Evolutionary conservation across 2,888 invertebrate species (phyloP).

Genomic region (Platycnemis pennipes): DNA sequence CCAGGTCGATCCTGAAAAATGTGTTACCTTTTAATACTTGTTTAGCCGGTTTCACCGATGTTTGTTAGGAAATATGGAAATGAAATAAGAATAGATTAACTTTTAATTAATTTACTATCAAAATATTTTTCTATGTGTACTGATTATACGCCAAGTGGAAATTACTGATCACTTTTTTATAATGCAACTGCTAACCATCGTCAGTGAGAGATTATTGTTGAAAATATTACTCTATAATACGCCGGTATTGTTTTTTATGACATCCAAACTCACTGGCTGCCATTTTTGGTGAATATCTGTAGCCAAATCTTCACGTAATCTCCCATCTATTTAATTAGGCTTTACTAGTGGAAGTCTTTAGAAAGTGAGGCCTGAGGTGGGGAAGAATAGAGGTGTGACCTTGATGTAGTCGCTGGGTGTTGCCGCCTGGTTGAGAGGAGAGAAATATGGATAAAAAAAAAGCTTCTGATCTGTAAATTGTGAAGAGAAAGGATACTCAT

Average conservation of each 20-base stretch:
- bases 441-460: too few relatives aligned
- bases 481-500: too few relatives aligned
- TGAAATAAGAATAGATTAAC: too few relatives aligned
- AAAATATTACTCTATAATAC: neutral
- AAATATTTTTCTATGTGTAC: too few relatives aligned
- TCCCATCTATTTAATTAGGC: neutral
- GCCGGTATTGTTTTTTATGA: neutral
- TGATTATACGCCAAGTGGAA: too few relatives aligned
- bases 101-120: too few relatives aligned
- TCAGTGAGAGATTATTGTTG: neutral
- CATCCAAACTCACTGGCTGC: constrained; percentile 14
- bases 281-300: constrained; percentile 56
- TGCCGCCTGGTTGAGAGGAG: neutral
- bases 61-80: too few relatives aligned
- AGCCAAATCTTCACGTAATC: constrained; percentile 52
- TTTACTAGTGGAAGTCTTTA: neutral
- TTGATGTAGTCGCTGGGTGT: neutral
- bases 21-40: too few relatives aligned
- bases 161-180: too few relatives aligned
- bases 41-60: too few relatives aligned
- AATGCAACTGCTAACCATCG: neutral
- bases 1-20: too few relatives aligned
- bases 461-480: too few relatives aligned
- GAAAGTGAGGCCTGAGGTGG: neutral
- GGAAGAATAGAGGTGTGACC: neutral